phyloP scores from a whole-genome alignment of 2,113 vertebrate species.

The Platycercus adscitus region DNA sequence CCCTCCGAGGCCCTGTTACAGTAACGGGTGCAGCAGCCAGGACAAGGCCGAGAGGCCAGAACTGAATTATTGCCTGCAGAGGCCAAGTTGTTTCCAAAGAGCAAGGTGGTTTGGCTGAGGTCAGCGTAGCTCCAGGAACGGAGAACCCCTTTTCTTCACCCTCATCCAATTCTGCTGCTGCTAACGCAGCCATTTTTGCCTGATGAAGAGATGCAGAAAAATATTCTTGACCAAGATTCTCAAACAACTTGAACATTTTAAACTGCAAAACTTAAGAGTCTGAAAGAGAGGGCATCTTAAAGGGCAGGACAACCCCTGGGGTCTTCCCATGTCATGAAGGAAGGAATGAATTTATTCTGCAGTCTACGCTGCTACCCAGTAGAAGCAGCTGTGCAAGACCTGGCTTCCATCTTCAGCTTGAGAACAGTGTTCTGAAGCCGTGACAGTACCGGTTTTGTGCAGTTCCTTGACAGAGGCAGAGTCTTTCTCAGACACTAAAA shows the following conservation, averaged over 20 bases:
- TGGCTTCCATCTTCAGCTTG: neutral
- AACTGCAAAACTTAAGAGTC: neutral
- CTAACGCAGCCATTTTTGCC: slow-evolving; percentile 80
- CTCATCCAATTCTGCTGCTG: slow-evolving; percentile 87
- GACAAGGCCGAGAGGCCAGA: slow-evolving; percentile 89
- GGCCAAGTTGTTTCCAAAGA: slow-evolving; percentile 41
- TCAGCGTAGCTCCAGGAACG: neutral
- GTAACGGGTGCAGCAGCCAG: slow-evolving; percentile 77
- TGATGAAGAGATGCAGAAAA: slow-evolving; percentile 20
- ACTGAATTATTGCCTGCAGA: slow-evolving; percentile 55
- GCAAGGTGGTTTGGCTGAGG: neutral
- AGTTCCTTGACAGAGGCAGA: neutral
- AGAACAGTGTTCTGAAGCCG: neutral
- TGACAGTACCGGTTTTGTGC: neutral
- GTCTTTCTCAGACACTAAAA: neutral
- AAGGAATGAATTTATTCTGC: neutral
- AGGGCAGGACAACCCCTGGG: neutral
- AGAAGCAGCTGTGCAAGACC: neutral
- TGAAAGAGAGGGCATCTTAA: neutral
- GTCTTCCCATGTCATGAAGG: neutral
- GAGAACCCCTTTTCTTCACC: slow-evolving; percentile 51
- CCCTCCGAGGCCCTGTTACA: slow-evolving; percentile 72
- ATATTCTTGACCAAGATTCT: neutral
- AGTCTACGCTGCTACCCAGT: neutral
- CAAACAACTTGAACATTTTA: neutral